phyloP scores from a whole-genome alignment of 2,113 vertebrate species.

The Nothoprocta pentlandii region DNA sequence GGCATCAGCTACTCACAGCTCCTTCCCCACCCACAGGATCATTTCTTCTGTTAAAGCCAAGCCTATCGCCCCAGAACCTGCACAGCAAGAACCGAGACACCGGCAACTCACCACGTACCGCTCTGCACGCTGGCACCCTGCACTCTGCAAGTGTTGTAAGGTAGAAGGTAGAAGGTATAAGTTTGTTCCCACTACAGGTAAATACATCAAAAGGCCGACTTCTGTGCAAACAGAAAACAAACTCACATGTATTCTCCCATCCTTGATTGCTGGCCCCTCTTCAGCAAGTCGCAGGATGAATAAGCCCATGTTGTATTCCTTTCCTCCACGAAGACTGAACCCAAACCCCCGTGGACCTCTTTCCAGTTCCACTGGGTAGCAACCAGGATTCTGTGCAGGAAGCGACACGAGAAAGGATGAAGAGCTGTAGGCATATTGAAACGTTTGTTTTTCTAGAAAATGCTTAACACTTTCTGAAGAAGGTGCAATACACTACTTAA shows the following conservation, averaged over 20 bases:
- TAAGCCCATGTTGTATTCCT: slow-evolving; percentile 98
- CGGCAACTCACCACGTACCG: background rate
- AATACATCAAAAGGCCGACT: background rate
- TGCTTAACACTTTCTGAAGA: background rate
- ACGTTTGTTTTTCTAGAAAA: background rate
- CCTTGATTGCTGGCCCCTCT: slow-evolving; percentile 91
- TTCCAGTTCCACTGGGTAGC: slow-evolving; percentile 92
- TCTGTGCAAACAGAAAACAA: slow-evolving; percentile 39
- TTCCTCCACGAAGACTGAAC: slow-evolving; percentile 95
- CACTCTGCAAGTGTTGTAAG: background rate
- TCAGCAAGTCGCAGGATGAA: slow-evolving; percentile 96
- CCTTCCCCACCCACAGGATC: background rate
- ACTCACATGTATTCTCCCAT: slow-evolving; percentile 93
- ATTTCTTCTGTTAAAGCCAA: background rate
- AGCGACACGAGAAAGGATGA: background rate
- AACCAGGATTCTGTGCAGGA: slow-evolving; percentile 79
- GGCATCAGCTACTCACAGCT: background rate
- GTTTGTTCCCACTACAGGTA: background rate
- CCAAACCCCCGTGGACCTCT: slow-evolving; percentile 93
- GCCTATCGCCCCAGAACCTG: background rate
- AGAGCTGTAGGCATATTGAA: background rate
- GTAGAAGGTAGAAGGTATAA: no score
- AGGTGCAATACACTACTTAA: background rate
- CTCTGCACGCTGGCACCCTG: background rate
- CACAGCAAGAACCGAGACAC: background rate